Base-by-base conservation (phyloP, 2,888 invertebrate genomes). In the Pheosia tremula region DNA sequence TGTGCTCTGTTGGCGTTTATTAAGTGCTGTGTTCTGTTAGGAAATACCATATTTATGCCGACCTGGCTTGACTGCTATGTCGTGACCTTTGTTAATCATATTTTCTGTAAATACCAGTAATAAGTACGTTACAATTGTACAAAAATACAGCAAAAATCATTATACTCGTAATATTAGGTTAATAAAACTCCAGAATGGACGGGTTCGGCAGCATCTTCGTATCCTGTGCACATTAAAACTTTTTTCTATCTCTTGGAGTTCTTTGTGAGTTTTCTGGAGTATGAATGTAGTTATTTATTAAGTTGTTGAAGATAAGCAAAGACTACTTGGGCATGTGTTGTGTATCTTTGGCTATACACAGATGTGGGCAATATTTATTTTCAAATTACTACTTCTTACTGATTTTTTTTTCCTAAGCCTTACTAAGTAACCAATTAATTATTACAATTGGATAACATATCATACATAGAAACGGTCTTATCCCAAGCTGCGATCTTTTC, bases 151-250 rank as follows among this genome's bases (percentile, higher is more conserved):
- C 11, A 47, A 10, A 10, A 47, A 47, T 47, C 3, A 47, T 47
- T 11, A n/a, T 11, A n/a, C 11, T 8, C n/a, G 8, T 47, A 11
- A 11, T 47, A n/a, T n/a, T 55, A 39, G 3, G 41, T 41, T 56
- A 3, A 56, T 56, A 56, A 56, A 41, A 56, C 56, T 53, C 53
- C 13, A 13, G 41, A 39, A 56, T 13, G 56, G 3, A 39, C 41
- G 6, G 9, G 41, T 41, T 39, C 4, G 36, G 53, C 10, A 53
- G 10, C 24, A n/a, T 10, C 7, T 5, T 37, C 64, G 72, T 78
- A 78, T 74, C 78, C 78, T 71, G 68, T 71, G 67, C 72, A 71
- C 78, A 75, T 77, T 77, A 74, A 77, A 79, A 79, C 75, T 77
- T 78, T 72, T 74, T 76, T 41, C 8, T 79, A 77, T 76, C 70